These are phyloP conservation scores for Drosophila rellima DNA, from an alignment of 2,888 invertebrate genomes.

Conservation along the genomic window DNA sequence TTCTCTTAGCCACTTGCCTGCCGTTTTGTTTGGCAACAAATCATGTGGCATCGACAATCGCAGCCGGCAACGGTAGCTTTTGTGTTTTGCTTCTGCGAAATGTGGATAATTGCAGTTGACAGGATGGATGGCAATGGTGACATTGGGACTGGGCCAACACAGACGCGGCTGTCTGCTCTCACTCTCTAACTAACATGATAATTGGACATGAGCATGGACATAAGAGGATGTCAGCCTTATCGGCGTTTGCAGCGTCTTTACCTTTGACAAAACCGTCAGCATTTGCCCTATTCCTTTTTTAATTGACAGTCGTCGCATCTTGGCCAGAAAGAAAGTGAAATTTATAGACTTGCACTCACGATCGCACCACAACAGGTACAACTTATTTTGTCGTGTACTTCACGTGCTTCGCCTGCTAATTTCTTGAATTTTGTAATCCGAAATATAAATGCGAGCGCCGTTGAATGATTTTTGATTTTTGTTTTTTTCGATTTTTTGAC, in stretches of 20 bases:
- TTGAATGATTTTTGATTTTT: constrained; percentile 13
- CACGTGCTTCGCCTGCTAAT: constrained; percentile 52
- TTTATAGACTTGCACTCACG: constrained; percentile 49
- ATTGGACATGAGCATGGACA: constrained; percentile 75
- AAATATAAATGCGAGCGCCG: constrained; percentile 54
- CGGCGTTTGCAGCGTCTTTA: constrained; percentile 21
- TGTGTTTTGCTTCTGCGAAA: constrained; percentile 50
- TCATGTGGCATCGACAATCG: constrained; percentile 55
- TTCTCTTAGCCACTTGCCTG: constrained; percentile 45
- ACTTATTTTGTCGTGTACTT: constrained; percentile 3
- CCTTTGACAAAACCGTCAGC: constrained; percentile 51
- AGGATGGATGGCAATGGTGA: constrained; percentile 51
- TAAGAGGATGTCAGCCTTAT: constrained; percentile 47
- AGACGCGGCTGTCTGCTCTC: constrained; percentile 64
- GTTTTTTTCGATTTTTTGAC: constrained; percentile 14
- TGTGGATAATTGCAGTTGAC: constrained; percentile 77
- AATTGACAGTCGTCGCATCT: constrained; percentile 55
- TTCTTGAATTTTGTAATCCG: constrained; percentile 62
- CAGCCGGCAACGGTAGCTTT: constrained; percentile 47
- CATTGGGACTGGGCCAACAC: constrained; percentile 64
- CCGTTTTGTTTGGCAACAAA: constrained; percentile 59
- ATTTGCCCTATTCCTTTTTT: constrained; percentile 67
- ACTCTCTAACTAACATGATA: constrained; percentile 76
- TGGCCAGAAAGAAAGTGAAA: constrained; percentile 66
- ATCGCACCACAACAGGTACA: not conserved